Evolutionary conservation across 1,140 invertebrate species (phyloP), one percentile per base, ranked within the genome.

Genomic region (Drosophila parabipectinata): DNA sequence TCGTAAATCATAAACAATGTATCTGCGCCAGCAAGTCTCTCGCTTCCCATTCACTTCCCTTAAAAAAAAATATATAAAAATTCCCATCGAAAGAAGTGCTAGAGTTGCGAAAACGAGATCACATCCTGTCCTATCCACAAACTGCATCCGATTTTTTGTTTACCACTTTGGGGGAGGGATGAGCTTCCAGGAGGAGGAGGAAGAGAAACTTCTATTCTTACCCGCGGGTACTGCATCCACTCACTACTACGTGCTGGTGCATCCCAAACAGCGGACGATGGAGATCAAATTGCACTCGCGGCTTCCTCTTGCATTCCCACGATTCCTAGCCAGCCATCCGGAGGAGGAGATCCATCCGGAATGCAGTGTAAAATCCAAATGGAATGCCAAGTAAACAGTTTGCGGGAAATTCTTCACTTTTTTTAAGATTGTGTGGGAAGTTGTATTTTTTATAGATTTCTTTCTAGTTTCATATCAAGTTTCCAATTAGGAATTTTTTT

Each of bases 121-220:
- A 73, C 71, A 73, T 73, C 71, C 71, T 73, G 71, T 73, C 69
- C 71, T 74, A 58, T 63, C 39, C n/a, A n/a, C 14, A 3, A 12
- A 12, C 30, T 73, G 71, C 71, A 73, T 73, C 71, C 71, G 69
- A 37, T 41, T 51, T 32, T 32, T 56, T 73, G 71, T 73, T 73
- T 63, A 30, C 58, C 28, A 62, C 37, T 14, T 18, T 26, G 10
- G 10, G 18, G 52, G 15, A 4, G 15, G 21, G 64, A 26, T 10
- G 44, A 18, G 18, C 18, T 18, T 18, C 18, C 18, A 18, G 18
- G 18, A 18, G 18, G 18, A 18, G 18, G 21, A 28, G 26, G 26
- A 28, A 4, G 26, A 28, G 5, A 4, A 28, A 6, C 26, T 28
- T 28, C 26, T 6, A 28, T 1, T 28, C 21, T 3, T 3, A 21